Evolutionary conservation across 2,888 invertebrate genomes (phyloP), one percentile per base, ranked within the genome.

Genomic region (Uloborus plumipes): DNA sequence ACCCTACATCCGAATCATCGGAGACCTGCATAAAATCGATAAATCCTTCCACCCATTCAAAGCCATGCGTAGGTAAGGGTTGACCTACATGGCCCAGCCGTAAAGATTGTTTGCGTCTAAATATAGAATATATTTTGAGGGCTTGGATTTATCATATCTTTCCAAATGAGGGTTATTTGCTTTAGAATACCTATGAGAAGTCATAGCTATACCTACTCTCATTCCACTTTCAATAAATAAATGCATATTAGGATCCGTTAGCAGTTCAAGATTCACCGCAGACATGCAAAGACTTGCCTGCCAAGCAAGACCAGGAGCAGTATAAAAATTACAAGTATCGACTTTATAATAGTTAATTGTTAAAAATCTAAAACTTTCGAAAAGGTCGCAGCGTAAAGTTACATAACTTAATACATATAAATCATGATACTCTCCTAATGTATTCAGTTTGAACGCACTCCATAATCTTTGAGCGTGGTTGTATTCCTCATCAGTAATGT

Each of bases 41-140:
- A 15, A 15, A 14, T 0, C 14, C 9, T 16, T 59, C 18, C 15
- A 74, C 50, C 69, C 61, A 84, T 59, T 65, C 26, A 20, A 73
- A 85, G 39, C 66, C 81, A 15, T 66, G 53, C 18, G 47, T 59
- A 13, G 85, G 80, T 4, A 85, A n/a, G 20, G n/a, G 20, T 31
- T 80, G 70, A 0, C 20, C n/a, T n/a, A 15, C 61, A 84, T 58
- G 11, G 80, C 65, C 59, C 58, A 84, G 2, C 79, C 83, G 59
- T 83, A 85, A 1, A 85, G 64, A 31, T 75, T n/a, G n/a, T n/a
- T n/a, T n/a, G n/a, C n/a, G n/a, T n/a, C n/a, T n/a, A n/a, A n/a
- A n/a, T n/a, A n/a, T 15, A 75, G 22, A 3, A 75, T 62, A 31
- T 61, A 70, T 15, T 59, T 67, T 15, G 53, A 49, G 2, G 31